Conservation (phyloP, 2,113 vertebrate genomes). For the Ctenomys sociabilis region DNA sequence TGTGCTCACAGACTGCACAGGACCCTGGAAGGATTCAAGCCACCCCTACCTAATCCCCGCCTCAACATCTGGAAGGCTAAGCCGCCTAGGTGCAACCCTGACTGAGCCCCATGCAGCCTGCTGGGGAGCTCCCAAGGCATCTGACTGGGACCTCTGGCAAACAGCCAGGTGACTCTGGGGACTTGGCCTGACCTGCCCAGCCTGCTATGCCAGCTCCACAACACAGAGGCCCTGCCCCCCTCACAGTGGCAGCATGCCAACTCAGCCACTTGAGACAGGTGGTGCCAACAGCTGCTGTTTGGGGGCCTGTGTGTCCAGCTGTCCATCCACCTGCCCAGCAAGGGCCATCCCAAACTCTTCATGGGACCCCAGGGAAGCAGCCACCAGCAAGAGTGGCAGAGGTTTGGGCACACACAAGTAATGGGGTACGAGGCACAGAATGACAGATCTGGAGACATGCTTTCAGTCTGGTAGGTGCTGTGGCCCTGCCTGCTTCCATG, state of each 20-base stretch:
- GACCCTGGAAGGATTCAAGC: neutral
- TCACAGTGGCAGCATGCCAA: fast-evolving
- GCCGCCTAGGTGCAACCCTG: neutral
- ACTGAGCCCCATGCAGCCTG: too few species aligned
- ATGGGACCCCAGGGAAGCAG: fast-evolving
- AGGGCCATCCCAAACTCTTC: neutral
- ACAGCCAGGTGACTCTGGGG: too few species aligned
- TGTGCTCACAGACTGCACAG: neutral
- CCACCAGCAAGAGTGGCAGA: neutral
- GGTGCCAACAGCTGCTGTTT: constrained; percentile 63
- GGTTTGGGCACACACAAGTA: neutral
- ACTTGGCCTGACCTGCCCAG: neutral
- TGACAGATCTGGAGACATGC: too few species aligned
- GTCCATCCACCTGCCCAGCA: constrained; percentile 63
- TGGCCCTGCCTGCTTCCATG: neutral
- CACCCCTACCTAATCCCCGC: neutral
- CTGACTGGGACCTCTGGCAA: neutral
- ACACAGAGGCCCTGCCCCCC: neutral
- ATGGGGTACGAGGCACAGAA: neutral
- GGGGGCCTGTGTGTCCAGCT: constrained; percentile 50
- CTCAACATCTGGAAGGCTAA: neutral
- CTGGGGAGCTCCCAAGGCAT: too few species aligned
- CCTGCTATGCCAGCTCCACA: neutral
- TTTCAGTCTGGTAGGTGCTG: neutral
- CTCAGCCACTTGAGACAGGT: constrained; percentile 55